Base-by-base conservation (phyloP, 2,797 vertebrate species). In the Hippopotamyrus pictus region DNA sequence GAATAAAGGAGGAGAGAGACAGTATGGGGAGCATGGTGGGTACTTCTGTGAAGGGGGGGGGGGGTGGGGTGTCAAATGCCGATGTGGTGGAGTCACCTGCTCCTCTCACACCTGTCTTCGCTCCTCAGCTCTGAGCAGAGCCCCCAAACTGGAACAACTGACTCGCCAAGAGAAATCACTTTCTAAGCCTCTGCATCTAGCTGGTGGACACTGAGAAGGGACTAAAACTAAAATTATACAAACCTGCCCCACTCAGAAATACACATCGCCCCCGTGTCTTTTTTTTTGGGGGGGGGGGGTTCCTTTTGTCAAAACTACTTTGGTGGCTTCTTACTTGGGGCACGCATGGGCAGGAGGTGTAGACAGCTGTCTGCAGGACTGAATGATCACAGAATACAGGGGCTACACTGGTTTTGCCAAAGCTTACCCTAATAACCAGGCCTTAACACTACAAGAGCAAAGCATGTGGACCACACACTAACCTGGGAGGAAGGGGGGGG, bases 91-190 rank as follows among this genome's bases (percentile, higher is more conserved):
- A 76, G 69, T 92, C 92, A 92, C 91, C 91, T 91, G 91, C 90
- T 92, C 90, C 87, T 89, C 88, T 86, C 87, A 85, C 93, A 93
- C 93, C 93, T 92, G 93, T 86, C 91, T 48, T 73, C 4, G 44
- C 59, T 89, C 89, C 90, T 92, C 91, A 91, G 82, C 87, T 5
- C 51, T 59, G 12, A 3, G 12, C 22, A 4, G 11, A 62, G 65
- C 53, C 59, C 69, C 90, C 86, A 59, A 53, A 46, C 57, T 14
- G 14, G 37, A 33, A 84, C 51, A 48, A 22, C 5, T 3, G 22
- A 44, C 25, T 53, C 3, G 12, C 25, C 50, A 50, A n/a, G 33
- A 29, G 22, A 25, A 65, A 11, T 8, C 22, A 8, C 22, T 25
- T 85, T 53, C 84, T 54, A 53, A 59, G 51, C 37, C n/a, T 62